Evolutionary conservation across 2,797 vertebrate genomes (phyloP), one percentile per base, ranked within the genome.

Genomic region (Dallia pectoralis): DNA sequence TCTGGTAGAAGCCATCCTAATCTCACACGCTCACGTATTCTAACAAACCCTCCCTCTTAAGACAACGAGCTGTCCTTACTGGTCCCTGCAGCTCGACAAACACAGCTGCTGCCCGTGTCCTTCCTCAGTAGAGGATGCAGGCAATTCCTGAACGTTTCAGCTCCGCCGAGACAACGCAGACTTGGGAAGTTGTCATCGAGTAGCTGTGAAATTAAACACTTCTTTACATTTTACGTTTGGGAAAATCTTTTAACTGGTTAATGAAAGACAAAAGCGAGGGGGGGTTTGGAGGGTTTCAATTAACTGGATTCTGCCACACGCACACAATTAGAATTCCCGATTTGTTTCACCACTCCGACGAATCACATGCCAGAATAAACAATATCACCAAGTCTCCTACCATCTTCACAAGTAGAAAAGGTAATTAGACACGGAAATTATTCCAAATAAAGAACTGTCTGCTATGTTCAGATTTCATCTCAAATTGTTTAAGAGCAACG

Each of bases 191-290:
- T 75, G 56, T 81, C 78, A 77, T 88, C 87, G 89, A 89, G 87
- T 82, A 89, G 81, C 87, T 91, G 88, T 91, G 88, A 90, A 91
- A 91, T 91, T 89, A 89, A 90, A 90, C 77, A 69, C 70, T 79
- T 78, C 81, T 83, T 81, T 75, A 81, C 74, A 88, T 87, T 74
- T 68, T 59, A 86, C 80, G 82, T 81, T 81, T 77, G 72, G 63
- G 74, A 76, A 88, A 83, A 76, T 87, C 78, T 82, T 78, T 81
- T 88, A 83, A 80, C 74, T 81, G 79, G 74, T 83, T 89, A 90
- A 83, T 82, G 75, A 90, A 79, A 90, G 79, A 86, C 84, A 79
- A 81, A 87, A 79, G 70, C 64, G n/a, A 63, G 56, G 67, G 27
- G 27, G 70, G 70, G 80, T 81, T 84, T 85, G 76, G 76, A 77